Conservation (phyloP, 2,113 vertebrate species). For the Oryzias celebensis region DNA sequence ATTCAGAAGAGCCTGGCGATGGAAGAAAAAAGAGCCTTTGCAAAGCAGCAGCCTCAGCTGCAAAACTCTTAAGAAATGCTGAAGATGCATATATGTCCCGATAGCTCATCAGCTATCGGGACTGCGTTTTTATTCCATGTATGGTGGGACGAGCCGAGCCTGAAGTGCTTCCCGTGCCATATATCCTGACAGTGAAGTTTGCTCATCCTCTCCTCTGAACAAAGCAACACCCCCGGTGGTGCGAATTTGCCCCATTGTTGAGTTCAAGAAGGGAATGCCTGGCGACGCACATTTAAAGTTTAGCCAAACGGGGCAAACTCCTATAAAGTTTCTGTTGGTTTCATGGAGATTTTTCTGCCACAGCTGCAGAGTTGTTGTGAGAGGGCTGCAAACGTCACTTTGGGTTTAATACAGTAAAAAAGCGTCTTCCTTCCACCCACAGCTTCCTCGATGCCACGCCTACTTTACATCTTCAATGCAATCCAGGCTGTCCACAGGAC, state of each 20-base stretch:
- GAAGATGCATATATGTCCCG: neutral
- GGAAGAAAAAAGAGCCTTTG: neutral
- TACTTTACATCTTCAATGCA: neutral
- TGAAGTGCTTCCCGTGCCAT: neutral
- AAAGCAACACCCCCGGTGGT: neutral
- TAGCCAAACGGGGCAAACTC: neutral
- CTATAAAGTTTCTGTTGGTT: slow-evolving; percentile 1
- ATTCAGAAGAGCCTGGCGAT: neutral
- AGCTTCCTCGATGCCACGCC: neutral
- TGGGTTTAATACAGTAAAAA: slow-evolving; percentile 37
- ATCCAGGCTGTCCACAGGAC: neutral
- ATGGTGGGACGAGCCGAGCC: neutral
- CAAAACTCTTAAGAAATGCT: neutral
- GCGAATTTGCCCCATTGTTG: neutral
- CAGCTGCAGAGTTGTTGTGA: slow-evolving; percentile 32
- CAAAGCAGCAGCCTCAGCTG: neutral
- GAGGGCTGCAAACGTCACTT: slow-evolving; percentile 27
- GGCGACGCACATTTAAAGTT: neutral
- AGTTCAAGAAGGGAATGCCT: neutral
- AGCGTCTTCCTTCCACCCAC: neutral
- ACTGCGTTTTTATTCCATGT: neutral
- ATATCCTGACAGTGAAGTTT: neutral
- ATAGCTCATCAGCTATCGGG: neutral
- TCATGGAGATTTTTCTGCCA: slow-evolving; percentile 10
- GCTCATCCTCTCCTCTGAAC: neutral